phyloP scores from a whole-genome alignment of 2,797 vertebrate species.

The Poeciliopsis gracilis region DNA sequence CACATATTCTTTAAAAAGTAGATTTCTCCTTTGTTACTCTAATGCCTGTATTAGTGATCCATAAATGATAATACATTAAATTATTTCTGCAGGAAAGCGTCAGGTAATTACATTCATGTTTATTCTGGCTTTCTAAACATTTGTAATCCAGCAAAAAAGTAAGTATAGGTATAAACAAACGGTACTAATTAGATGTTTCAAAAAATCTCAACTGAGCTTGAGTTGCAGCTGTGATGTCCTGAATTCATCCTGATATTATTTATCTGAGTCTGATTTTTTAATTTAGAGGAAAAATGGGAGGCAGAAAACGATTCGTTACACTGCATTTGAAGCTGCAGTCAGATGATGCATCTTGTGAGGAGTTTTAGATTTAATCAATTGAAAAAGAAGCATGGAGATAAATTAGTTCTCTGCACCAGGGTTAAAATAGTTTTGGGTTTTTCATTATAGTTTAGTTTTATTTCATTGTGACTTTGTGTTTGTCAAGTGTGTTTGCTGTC shows the following conservation, averaged over 20 bases:
- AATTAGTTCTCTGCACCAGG: not conserved
- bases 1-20: not conserved
- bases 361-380: not conserved
- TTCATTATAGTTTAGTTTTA: too few relatives aligned
- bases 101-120: not conserved
- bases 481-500: too few relatives aligned
- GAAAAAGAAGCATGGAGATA: not conserved
- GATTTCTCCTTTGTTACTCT: not conserved
- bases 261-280: not conserved
- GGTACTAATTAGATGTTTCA: not conserved
- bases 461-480: too few relatives aligned
- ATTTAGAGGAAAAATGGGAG: not conserved
- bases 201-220: not conserved
- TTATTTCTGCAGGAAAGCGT: not conserved
- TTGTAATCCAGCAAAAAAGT: not conserved
- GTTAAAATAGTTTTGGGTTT: too few relatives aligned
- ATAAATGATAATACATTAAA: not conserved
- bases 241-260: not conserved
- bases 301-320: conserved; percentile 30
- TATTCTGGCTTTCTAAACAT: not conserved
- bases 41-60: not conserved
- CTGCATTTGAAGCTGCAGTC: conserved; percentile 29
- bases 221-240: not conserved
- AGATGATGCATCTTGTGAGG: not conserved
- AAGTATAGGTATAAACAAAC: not conserved